A percentile compares a stretch with the other conserved stretches of the same genome.
Evolutionary conservation across 2,797 vertebrate genomes (phyloP).

Genomic region (Clarias platycephalus): DNA sequence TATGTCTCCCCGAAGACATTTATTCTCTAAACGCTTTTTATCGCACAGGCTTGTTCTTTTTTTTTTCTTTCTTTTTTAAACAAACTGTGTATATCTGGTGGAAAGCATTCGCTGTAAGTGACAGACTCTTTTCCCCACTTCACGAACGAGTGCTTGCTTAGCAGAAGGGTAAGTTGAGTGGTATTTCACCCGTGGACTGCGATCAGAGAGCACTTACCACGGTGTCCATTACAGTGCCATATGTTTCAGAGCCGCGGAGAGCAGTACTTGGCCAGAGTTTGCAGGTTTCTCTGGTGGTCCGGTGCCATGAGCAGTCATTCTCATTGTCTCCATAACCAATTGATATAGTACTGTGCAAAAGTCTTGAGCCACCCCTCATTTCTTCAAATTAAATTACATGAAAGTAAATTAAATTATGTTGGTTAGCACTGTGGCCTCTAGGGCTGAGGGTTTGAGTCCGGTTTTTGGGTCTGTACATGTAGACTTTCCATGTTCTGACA

Average conservation of each 20-base stretch:
- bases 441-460: too few species aligned
- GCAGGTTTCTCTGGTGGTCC: background rate
- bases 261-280: constrained; percentile 28
- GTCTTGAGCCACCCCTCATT: too few species aligned
- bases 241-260: constrained; percentile 37
- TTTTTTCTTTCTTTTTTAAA: constrained; percentile 61
- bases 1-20: constrained; percentile 67
- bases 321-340: background rate
- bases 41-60: constrained; percentile 66
- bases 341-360: background rate
- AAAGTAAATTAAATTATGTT: too few species aligned
- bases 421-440: too few species aligned
- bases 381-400: too few species aligned
- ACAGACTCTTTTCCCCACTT: constrained; percentile 55
- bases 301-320: background rate
- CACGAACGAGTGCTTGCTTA: constrained; percentile 54
- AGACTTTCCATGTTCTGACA: too few species aligned
- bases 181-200: constrained; percentile 57
- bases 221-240: constrained; percentile 60
- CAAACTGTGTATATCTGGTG: constrained; percentile 72
- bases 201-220: constrained; percentile 61
- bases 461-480: too few species aligned
- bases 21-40: constrained; percentile 74
- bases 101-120: constrained; percentile 66
- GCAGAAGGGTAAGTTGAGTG: constrained; percentile 39